Conservation (phyloP, 2,113 vertebrate genomes). For the Fulica atra region DNA sequence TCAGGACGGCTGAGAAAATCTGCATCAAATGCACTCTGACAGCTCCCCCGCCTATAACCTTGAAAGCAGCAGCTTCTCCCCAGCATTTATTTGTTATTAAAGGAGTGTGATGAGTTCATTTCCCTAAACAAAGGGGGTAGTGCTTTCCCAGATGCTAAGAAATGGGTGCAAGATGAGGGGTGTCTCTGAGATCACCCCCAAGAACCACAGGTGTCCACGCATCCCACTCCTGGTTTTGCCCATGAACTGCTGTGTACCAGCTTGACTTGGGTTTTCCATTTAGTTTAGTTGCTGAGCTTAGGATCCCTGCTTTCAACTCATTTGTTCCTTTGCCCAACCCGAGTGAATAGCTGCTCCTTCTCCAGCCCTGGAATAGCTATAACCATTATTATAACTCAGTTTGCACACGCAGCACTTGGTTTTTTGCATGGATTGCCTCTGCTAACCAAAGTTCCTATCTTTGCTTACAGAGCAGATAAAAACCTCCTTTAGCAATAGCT, state of each 20-base stretch:
- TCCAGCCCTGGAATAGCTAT: not conserved
- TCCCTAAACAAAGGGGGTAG: not conserved
- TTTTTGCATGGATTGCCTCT: not conserved
- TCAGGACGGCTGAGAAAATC: not conserved
- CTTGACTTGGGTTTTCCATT: not conserved
- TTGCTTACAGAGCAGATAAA: slow-evolving; percentile 14
- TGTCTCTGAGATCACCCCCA: not conserved
- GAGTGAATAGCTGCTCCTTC: not conserved
- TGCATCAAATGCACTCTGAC: not conserved
- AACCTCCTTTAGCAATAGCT: not conserved
- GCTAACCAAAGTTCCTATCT: not conserved
- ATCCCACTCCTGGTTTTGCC: not conserved
- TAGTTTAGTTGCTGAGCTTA: not conserved
- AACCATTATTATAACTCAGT: not conserved
- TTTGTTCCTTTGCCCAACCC: not conserved
- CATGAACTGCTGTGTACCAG: not conserved
- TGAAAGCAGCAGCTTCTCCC: not conserved
- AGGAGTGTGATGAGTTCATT: not conserved
- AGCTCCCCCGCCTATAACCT: not conserved
- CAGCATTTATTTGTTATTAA: not conserved
- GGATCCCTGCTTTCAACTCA: not conserved
- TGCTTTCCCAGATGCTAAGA: not conserved
- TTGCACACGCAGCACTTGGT: not conserved
- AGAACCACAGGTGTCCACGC: not conserved
- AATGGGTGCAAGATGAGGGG: not conserved